These are phyloP conservation scores for Clarias platycephalus DNA, from an alignment of 2,797 vertebrate genomes.

Conservation along the genomic window DNA sequence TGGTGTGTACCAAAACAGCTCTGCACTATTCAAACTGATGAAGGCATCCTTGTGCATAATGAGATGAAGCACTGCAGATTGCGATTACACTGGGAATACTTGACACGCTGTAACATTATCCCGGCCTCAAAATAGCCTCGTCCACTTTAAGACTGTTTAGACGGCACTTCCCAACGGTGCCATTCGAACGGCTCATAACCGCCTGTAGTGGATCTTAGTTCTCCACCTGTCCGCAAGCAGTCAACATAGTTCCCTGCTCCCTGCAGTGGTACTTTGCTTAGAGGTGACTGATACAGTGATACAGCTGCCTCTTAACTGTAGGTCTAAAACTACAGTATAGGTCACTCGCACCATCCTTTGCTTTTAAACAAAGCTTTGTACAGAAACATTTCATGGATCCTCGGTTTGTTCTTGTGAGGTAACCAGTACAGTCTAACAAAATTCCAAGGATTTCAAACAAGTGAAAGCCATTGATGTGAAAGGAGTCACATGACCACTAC, in stretches of 20 bases:
- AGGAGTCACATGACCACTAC: not conserved
- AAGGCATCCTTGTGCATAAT: conserved; percentile 21
- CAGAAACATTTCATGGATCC: not conserved
- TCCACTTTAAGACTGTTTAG: conserved; percentile 69
- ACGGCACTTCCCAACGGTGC: conserved; percentile 72
- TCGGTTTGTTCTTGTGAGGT: not conserved
- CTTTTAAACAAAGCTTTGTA: not conserved
- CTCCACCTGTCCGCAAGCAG: conserved; percentile 65
- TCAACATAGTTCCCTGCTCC: conserved; percentile 44
- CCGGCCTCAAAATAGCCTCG: conserved; percentile 78
- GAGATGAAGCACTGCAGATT: conserved; percentile 57
- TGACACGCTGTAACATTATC: conserved; percentile 82
- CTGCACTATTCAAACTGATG: not conserved
- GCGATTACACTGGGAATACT: conserved; percentile 81
- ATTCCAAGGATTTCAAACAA: not conserved
- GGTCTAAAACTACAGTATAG: not conserved
- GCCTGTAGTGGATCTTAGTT: conserved; percentile 54
- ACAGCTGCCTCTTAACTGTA: conserved; percentile 18
- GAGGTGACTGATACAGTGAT: conserved; percentile 36
- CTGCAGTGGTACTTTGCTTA: conserved; percentile 18
- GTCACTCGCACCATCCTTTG: not conserved
- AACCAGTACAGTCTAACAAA: not conserved
- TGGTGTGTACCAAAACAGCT: not conserved
- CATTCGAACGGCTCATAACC: conserved; percentile 68
- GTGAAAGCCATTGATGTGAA: not conserved